These are phyloP conservation scores for Callocephalon fimbriatum DNA, from an alignment of 2,113 vertebrate genomes.

Conservation along the genomic window DNA sequence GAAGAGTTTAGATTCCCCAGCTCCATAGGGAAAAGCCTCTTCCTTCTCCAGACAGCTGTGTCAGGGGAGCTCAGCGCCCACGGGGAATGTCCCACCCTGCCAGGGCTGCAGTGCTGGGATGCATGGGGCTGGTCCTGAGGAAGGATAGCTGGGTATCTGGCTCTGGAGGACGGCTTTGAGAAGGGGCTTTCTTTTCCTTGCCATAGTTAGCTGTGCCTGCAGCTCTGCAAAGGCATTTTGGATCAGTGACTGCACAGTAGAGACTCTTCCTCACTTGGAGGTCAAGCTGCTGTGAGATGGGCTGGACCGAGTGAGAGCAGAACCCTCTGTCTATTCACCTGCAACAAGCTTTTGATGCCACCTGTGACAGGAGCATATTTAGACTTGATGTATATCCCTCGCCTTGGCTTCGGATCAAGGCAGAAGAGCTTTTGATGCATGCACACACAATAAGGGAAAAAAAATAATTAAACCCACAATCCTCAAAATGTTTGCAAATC, in stretches of 20 bases:
- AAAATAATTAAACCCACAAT: neutral
- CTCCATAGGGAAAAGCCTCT: neutral
- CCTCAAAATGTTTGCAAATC: slow-evolving; percentile 52
- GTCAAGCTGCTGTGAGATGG: neutral
- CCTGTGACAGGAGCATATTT: neutral
- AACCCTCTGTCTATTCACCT: neutral
- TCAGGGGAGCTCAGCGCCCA: neutral
- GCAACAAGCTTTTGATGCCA: neutral
- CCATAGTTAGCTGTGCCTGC: neutral
- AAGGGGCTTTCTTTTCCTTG: neutral
- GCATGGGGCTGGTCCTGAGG: neutral
- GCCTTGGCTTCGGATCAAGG: neutral
- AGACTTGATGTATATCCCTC: neutral
- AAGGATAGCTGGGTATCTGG: neutral
- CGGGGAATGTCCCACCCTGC: neutral
- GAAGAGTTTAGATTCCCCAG: neutral
- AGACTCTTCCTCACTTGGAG: neutral
- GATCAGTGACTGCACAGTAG: neutral
- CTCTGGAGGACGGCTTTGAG: neutral
- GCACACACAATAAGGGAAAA: neutral
- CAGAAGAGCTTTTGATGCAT: neutral
- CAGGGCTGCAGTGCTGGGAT: neutral
- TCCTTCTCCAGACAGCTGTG: accelerated
- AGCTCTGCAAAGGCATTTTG: neutral
- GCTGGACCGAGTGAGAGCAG: neutral